Percentiles rank a stretch among this genome's conserved stretches.
Conservation (phyloP, 2,888 invertebrate species). For the Iphiclides podalirius region DNA sequence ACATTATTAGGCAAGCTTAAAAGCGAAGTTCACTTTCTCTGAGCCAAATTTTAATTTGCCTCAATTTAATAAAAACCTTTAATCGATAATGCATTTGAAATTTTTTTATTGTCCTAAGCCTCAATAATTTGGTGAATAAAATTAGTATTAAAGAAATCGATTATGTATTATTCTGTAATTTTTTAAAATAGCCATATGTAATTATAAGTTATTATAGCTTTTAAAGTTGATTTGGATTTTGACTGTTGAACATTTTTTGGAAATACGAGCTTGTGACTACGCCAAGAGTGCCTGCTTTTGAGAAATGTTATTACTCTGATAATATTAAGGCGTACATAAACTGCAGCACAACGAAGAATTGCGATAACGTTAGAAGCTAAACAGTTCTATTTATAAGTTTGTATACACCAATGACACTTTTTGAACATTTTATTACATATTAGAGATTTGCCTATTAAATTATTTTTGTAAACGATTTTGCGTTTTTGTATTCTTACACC, state of each 20-base stretch:
- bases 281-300: slow-evolving; percentile 64
- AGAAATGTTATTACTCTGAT: slow-evolving; percentile 33
- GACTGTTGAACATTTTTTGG: slow-evolving; percentile 26
- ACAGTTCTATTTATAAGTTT: slow-evolving; percentile 61
- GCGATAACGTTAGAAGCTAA: slow-evolving; percentile 54
- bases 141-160: slow-evolving; percentile 17
- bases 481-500: slow-evolving; percentile 28
- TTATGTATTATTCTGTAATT: slow-evolving; percentile 23
- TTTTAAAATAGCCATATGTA: slow-evolving; percentile 23
- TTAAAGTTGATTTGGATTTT: slow-evolving; percentile 26
- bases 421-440: slow-evolving; percentile 69
- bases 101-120: not conserved
- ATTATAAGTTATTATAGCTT: slow-evolving; percentile 19
- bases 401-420: slow-evolving; percentile 77
- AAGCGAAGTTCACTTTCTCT: not conserved
- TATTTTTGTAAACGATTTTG: slow-evolving; percentile 71
- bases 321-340: slow-evolving; percentile 27
- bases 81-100: not conserved
- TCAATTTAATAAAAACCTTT: not conserved
- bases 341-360: slow-evolving; percentile 53
- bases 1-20: too few species aligned
- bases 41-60: not conserved
- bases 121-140: slow-evolving; percentile 7
- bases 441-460: slow-evolving; percentile 78
- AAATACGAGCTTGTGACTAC: slow-evolving; percentile 25